Conservation (phyloP, 2,797 vertebrate species). For the Pseudochaenichthys georgianus region DNA sequence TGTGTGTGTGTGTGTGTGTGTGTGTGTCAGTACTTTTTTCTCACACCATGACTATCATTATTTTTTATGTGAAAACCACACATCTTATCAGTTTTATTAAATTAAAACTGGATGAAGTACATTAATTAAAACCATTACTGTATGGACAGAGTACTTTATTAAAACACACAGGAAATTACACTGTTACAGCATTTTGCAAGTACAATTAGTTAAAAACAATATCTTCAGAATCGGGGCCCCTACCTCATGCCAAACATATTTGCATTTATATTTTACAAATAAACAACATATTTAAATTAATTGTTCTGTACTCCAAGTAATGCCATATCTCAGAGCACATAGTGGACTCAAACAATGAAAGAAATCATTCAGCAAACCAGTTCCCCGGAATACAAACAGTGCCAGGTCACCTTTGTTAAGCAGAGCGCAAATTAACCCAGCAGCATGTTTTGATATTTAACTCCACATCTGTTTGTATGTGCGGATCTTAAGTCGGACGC, state of each 20-base stretch:
- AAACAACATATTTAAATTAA: neutral
- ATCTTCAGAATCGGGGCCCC: neutral
- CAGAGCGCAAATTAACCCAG: constrained; percentile 34
- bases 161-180: neutral
- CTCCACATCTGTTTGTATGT: neutral
- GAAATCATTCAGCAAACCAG: constrained; percentile 8
- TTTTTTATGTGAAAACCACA: neutral
- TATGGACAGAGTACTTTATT: neutral
- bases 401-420: constrained; percentile 27
- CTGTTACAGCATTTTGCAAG: neutral
- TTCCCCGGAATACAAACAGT: constrained; percentile 24
- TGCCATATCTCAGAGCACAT: neutral
- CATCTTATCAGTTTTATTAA: neutral
- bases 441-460: constrained; percentile 17
- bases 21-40: constrained; percentile 1
- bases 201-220: neutral
- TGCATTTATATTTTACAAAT: neutral
- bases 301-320: constrained; percentile 1
- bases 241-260: neutral
- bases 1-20: too few species aligned
- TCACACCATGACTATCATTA: neutral
- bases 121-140: neutral
- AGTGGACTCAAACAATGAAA: constrained; percentile 25
- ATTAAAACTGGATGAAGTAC: constrained; percentile 2
- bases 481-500: constrained; percentile 41